Evolutionary conservation across 1,140 invertebrate genomes (phyloP), one percentile per base, ranked within the genome.

Genomic region (Brachionus rubens): DNA sequence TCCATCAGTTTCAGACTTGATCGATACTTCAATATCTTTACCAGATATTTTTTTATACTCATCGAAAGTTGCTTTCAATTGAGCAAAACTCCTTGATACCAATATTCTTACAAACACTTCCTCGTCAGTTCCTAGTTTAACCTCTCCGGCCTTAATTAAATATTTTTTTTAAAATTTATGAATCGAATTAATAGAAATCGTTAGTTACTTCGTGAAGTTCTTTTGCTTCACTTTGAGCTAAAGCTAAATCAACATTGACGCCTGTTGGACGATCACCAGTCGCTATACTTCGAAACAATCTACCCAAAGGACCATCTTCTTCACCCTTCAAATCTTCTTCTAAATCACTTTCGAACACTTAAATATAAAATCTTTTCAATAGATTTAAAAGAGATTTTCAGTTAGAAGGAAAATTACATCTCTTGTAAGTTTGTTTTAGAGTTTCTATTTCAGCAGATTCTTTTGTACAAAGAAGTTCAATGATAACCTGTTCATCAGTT

Each of bases 131-230:
- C 67, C 67, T 30, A 6, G 6, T 36, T 70, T 70, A n/a, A 36
- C 67, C 9, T 70, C 43, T 3, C 67, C 67, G 46, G 82, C 81
- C 56, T 62, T 36, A 10, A 28, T 28, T 33, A 19, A 36, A 40
- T 0, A 59, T 33, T 4, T 12, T 19, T 9, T 54, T 26, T 14
- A 1, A n/a, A n/a, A 36, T 33, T 4, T 36, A 62, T 16, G 21
- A 62, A 62, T 30, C 10, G 10, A n/a, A 16, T 62, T 4, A 26
- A 54, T 52, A 14, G 16, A 28, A 46, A 12, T 68, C 21, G 6
- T 50, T 47, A n/a, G n/a, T n/a, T 50, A 70, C 67, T 16, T 70
- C 67, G 7, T 70, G 46, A 2, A 70, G 41, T 7, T 48, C 28
- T 36, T 70, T 36, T 2, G 67, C 67, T 28, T 70, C 67, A 26